phyloP scores from a whole-genome alignment of 2,888 invertebrate species.

The Drosophila pullipes region DNA sequence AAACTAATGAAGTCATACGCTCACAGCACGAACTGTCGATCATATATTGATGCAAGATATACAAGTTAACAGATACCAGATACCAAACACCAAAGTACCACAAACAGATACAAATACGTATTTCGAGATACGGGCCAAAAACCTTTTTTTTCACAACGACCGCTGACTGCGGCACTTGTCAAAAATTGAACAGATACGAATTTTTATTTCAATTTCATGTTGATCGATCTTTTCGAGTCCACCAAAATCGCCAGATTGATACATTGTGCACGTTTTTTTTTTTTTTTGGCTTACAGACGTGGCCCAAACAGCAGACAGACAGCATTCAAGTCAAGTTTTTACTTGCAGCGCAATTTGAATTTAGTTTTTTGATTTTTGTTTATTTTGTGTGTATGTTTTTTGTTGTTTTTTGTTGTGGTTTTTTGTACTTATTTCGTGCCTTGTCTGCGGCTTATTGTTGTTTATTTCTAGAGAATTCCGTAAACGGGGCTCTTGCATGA shows the following conservation, averaged over 20 bases:
- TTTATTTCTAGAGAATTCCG: slow-evolving; percentile 77
- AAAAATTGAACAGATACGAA: slow-evolving; percentile 79
- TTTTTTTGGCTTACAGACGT: slow-evolving; percentile 61
- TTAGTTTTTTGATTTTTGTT: slow-evolving; percentile 51
- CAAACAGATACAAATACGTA: slow-evolving; percentile 17
- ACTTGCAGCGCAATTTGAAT: slow-evolving; percentile 80
- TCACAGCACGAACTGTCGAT: slow-evolving; percentile 66
- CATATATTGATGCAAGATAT: slow-evolving; percentile 35
- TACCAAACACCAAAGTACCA: neutral
- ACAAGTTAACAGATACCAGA: neutral
- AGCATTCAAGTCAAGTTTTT: slow-evolving; percentile 50
- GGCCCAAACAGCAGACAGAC: slow-evolving; percentile 15
- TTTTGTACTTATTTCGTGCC: slow-evolving; percentile 46
- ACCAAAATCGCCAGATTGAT: slow-evolving; percentile 82
- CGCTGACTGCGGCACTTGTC: slow-evolving; percentile 83
- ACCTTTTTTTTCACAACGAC: slow-evolving; percentile 44
- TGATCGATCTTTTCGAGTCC: slow-evolving; percentile 80
- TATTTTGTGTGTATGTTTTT: slow-evolving; percentile 29
- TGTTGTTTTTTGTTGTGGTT: slow-evolving; percentile 21
- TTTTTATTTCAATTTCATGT: slow-evolving; percentile 83
- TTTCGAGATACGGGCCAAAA: slow-evolving; percentile 10
- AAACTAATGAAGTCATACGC: slow-evolving; percentile 73
- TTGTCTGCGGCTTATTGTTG: slow-evolving; percentile 68
- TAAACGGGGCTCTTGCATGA: slow-evolving; percentile 72
- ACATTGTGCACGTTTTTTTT: slow-evolving; percentile 82